Percentiles rank a stretch among this genome's conserved stretches.
These are phyloP conservation scores for Drosophila busckii DNA, from an alignment of 1,140 invertebrate species.

Conservation along the genomic window DNA sequence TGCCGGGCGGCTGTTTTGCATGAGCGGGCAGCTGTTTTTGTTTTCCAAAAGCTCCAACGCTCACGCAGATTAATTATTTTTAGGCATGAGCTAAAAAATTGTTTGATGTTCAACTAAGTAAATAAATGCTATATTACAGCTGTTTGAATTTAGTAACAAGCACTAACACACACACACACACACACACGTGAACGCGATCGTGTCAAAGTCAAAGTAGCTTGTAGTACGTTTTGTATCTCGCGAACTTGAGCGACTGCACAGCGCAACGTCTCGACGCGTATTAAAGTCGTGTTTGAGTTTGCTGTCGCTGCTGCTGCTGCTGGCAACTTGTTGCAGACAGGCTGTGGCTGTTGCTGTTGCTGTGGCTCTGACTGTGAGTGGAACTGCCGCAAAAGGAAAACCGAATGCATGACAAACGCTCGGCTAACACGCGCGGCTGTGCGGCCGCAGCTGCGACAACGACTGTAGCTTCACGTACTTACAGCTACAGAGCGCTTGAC, in stretches of 20 bases:
- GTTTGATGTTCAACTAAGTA: slow-evolving; percentile 7
- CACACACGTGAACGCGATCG: not conserved
- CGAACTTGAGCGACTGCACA: slow-evolving; percentile 61
- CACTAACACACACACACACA: slow-evolving; percentile 14
- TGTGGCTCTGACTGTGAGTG: too few relatives aligned
- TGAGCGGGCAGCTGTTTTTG: slow-evolving; percentile 26
- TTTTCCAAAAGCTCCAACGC: slow-evolving; percentile 26
- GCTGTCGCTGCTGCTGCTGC: slow-evolving; percentile 6
- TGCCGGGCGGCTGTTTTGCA: slow-evolving; percentile 11
- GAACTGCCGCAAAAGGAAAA: slow-evolving; percentile 66
- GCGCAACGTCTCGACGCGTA: slow-evolving; percentile 61
- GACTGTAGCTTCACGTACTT: slow-evolving; percentile 38
- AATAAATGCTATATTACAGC: slow-evolving; percentile 21
- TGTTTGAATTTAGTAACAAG: slow-evolving; percentile 25
- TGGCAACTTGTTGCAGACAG: slow-evolving; percentile 75
- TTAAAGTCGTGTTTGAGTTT: slow-evolving; percentile 58
- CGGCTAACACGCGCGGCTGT: slow-evolving; percentile 62
- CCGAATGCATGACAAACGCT: slow-evolving; percentile 68
- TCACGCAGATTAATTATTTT: slow-evolving; percentile 51
- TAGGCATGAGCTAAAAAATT: slow-evolving; percentile 51
- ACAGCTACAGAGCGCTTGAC: too few relatives aligned
- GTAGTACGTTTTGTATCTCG: slow-evolving; percentile 41
- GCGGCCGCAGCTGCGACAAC: slow-evolving; percentile 26
- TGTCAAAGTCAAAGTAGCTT: slow-evolving; percentile 1
- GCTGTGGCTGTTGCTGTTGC: slow-evolving; percentile 31